Evolutionary conservation across 2,888 invertebrate genomes (phyloP).

Genomic region (Chouioia cunea): DNA sequence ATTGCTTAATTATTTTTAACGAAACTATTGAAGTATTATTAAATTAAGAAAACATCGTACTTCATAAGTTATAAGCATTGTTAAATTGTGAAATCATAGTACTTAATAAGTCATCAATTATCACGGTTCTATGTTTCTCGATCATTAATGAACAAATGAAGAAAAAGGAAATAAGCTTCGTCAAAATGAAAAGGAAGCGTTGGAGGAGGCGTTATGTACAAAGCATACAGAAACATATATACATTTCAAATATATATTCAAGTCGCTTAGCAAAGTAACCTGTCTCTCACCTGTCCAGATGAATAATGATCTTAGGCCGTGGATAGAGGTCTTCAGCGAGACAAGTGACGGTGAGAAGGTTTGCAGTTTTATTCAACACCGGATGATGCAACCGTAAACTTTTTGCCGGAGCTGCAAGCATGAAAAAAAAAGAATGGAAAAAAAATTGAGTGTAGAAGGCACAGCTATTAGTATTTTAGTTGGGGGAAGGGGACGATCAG

Average conservation of each 20-base stretch:
- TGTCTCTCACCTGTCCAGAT: slow-evolving; percentile 57
- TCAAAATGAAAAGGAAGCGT: slow-evolving; percentile 29
- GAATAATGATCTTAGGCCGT: slow-evolving; percentile 57
- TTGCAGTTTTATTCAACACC: slow-evolving; percentile 52
- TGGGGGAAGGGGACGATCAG: too few species aligned
- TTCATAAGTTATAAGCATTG: too few species aligned
- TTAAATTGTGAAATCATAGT: too few species aligned
- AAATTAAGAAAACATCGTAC: too few species aligned
- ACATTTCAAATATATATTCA: too few species aligned
- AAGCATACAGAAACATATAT: too few species aligned
- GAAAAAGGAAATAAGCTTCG: slow-evolving; percentile 5
- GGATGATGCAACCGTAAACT: slow-evolving; percentile 56
- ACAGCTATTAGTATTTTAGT: slow-evolving; percentile 17
- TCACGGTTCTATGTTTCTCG: too few species aligned
- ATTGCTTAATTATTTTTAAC: too few species aligned
- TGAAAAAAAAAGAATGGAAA: not conserved
- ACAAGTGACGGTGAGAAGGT: slow-evolving; percentile 57
- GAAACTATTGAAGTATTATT: too few species aligned
- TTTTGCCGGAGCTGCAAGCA: slow-evolving; percentile 57
- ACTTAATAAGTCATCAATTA: too few species aligned
- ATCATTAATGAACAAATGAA: too few species aligned
- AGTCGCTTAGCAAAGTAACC: not conserved
- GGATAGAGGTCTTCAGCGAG: slow-evolving; percentile 60
- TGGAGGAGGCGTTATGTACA: slow-evolving; percentile 18
- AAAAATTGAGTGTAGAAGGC: too few species aligned